Percentiles rank a stretch among this genome's conserved stretches.
Conservation (phyloP, 1,140 invertebrate genomes). For the Gerris buenoi region DNA sequence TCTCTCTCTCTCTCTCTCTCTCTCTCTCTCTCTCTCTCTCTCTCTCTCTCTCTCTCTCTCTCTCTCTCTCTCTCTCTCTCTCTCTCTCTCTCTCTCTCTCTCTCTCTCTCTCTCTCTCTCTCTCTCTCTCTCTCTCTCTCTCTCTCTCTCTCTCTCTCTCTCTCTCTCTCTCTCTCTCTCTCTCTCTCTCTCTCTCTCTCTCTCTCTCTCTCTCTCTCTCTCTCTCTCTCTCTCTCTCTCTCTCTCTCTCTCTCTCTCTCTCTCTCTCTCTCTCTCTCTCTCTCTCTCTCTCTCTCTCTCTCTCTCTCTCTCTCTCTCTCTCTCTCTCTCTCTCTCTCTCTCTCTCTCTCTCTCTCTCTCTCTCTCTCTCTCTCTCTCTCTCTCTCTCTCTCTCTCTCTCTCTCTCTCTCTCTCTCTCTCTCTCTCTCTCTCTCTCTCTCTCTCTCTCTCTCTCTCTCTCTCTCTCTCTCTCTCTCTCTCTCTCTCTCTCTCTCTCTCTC, state of each 20-base stretch:
- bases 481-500: constrained; percentile 1
- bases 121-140: constrained; percentile 1
- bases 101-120: constrained; percentile 1
- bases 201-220: neutral
- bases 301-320: constrained; percentile 1
- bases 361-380: constrained; percentile 1
- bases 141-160: constrained; percentile 1
- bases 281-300: constrained; percentile 1
- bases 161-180: constrained; percentile 1
- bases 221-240: neutral
- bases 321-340: constrained; percentile 1
- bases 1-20: constrained; percentile 1
- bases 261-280: constrained; percentile 1
- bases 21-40: constrained; percentile 1
- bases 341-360: constrained; percentile 1
- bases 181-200: constrained; percentile 1
- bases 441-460: constrained; percentile 1
- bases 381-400: constrained; percentile 1
- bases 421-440: constrained; percentile 1
- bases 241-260: constrained; percentile 1
- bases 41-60: constrained; percentile 1
- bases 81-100: constrained; percentile 1
- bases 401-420: constrained; percentile 1
- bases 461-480: constrained; percentile 1
- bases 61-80: constrained; percentile 1